phyloP scores from a whole-genome alignment of 37 sponge, comb jelly and placozoan species.

The Halisarca cf. caerulea region DNA sequence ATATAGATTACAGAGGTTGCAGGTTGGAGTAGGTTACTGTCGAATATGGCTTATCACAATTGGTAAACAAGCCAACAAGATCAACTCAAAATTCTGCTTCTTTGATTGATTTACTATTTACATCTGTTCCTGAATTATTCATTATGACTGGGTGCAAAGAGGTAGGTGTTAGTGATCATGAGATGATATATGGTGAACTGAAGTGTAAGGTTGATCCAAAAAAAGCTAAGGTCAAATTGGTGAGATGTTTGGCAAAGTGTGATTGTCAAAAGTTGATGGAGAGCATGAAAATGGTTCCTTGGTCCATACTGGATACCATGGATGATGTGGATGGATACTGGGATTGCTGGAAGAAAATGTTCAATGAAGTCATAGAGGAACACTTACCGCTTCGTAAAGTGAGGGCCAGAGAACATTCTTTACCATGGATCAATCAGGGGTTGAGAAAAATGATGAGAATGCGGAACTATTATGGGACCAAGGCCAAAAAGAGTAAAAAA shows the following conservation, averaged over 20 bases:
- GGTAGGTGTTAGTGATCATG: conserved; percentile 30
- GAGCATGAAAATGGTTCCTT: conserved; percentile 3
- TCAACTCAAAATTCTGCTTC: conserved; percentile 11
- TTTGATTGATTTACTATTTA: conserved; percentile 22
- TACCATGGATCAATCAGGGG: conserved; percentile 30
- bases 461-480: background rate
- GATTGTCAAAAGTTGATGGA: conserved; percentile 9
- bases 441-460: background rate
- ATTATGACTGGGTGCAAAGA: background rate
- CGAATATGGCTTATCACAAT: conserved; percentile 24
- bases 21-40: background rate
- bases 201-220: background rate
- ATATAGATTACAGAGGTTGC: background rate
- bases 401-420: conserved; percentile 4
- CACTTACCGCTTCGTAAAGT: conserved; percentile 17
- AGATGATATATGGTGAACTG: conserved; percentile 18
- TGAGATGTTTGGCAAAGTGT: background rate
- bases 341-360: conserved; percentile 36
- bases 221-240: background rate
- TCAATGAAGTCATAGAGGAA: background rate
- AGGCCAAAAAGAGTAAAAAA: conserved; percentile 25
- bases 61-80: conserved; percentile 24
- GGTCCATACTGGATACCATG: conserved; percentile 25
- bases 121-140: background rate
- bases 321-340: conserved; percentile 43